Conservation (phyloP, 2,888 invertebrate species). For the Dasypogon diadema region DNA sequence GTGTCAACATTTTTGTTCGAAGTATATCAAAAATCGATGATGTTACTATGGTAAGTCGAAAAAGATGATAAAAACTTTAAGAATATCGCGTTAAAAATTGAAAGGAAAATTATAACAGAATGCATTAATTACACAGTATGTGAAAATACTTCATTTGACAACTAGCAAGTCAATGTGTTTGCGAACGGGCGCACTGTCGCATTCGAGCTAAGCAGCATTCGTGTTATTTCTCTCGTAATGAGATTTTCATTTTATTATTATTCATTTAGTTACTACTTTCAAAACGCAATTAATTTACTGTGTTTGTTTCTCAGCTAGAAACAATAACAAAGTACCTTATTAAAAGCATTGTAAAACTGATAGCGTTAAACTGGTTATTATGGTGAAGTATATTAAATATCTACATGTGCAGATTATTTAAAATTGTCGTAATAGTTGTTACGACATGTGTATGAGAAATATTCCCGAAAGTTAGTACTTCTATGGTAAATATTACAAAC, state of each 20-base stretch:
- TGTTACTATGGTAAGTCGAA: slow-evolving; percentile 96
- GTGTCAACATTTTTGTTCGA: slow-evolving; percentile 98
- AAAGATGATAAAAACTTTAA: slow-evolving; percentile 47
- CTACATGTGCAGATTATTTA: too few relatives aligned
- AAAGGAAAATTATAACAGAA: slow-evolving; percentile 46
- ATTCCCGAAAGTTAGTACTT: too few relatives aligned
- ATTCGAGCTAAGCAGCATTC: slow-evolving; percentile 52
- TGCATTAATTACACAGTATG: slow-evolving; percentile 38
- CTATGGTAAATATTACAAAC: too few relatives aligned
- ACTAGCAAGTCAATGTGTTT: slow-evolving; percentile 32
- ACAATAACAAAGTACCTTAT: too few relatives aligned
- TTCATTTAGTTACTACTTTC: background rate
- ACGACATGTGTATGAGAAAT: too few relatives aligned
- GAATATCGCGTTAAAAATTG: slow-evolving; percentile 52
- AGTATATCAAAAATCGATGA: slow-evolving; percentile 99
- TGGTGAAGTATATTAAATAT: too few relatives aligned
- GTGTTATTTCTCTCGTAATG: slow-evolving; percentile 40
- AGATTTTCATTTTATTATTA: slow-evolving; percentile 33
- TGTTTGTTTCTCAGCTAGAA: background rate
- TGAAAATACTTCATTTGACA: slow-evolving; percentile 8
- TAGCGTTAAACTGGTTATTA: too few relatives aligned
- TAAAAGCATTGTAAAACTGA: too few relatives aligned
- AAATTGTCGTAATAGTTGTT: too few relatives aligned
- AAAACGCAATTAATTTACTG: background rate
- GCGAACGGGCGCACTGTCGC: slow-evolving; percentile 15